Percentiles rank a stretch among this genome's conserved stretches.
Evolutionary conservation across 2,113 vertebrate species (phyloP).

Genomic region (Aix galericulata): DNA sequence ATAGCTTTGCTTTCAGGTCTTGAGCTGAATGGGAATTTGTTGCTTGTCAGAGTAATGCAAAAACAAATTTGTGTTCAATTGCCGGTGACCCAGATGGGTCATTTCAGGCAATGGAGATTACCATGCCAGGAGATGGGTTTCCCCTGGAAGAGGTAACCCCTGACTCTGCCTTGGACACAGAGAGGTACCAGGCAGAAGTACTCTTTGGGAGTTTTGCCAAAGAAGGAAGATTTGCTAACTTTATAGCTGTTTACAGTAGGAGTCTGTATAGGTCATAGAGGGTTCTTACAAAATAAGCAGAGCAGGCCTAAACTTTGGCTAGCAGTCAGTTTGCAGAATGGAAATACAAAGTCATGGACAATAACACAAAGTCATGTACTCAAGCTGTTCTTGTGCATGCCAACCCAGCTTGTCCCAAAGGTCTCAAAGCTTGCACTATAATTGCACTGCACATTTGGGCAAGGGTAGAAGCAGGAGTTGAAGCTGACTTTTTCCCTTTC

Average conservation of each 20-base stretch:
- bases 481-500: background rate
- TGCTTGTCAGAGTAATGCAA: background rate
- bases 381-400: fast-evolving
- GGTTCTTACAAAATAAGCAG: background rate
- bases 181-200: background rate
- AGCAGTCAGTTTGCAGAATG: background rate
- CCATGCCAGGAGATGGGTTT: background rate
- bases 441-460: background rate
- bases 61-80: background rate
- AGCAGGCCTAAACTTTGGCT: background rate
- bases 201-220: background rate
- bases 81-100: fast-evolving
- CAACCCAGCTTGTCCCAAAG: background rate
- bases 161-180: background rate
- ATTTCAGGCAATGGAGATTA: fast-evolving
- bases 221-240: background rate
- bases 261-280: background rate
- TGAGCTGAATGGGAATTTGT: background rate
- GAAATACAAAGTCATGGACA: background rate
- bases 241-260: background rate
- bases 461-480: background rate
- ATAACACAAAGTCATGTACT: background rate
- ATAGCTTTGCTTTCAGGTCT: background rate
- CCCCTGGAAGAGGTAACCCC: background rate
- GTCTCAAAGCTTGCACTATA: fast-evolving